Evolutionary conservation across 2,797 vertebrate species (phyloP).

Genomic region (Myotis daubentonii): DNA sequence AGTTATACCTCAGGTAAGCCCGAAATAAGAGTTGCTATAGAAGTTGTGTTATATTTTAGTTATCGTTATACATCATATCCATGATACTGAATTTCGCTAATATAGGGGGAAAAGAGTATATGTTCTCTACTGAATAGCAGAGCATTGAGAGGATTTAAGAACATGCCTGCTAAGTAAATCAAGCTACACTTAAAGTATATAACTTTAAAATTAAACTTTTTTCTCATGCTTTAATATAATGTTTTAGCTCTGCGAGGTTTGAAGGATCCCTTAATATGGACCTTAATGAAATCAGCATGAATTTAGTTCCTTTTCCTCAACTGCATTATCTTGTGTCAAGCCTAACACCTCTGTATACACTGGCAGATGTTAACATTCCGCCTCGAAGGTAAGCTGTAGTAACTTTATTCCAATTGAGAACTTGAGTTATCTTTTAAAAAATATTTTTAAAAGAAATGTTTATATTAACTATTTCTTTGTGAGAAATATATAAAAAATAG

Average conservation of each 20-base stretch:
- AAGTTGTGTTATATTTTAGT: conserved; percentile 22
- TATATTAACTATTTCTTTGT: conserved; percentile 11
- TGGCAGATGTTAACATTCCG: conserved; percentile 92
- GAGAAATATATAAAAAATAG: background rate
- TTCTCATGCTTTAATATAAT: conserved; percentile 56
- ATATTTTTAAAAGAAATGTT: background rate
- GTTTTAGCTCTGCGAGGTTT: conserved; percentile 94
- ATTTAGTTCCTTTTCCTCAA: conserved; percentile 96
- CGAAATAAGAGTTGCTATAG: conserved; percentile 35
- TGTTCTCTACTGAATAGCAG: background rate
- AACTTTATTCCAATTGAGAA: background rate
- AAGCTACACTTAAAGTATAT: background rate
- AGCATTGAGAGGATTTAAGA: background rate
- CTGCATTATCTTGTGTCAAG: conserved; percentile 97
- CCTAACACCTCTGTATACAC: conserved; percentile 94
- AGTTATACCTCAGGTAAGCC: conserved; percentile 20
- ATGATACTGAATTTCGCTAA: conserved; percentile 2
- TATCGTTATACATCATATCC: background rate
- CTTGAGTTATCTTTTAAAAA: background rate
- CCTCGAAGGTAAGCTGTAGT: conserved; percentile 89
- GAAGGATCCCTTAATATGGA: conserved; percentile 98
- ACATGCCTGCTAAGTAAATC: conserved; percentile 3
- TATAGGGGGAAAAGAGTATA: background rate
- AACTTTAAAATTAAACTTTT: background rate
- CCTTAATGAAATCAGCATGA: conserved; percentile 97